phyloP scores from a whole-genome alignment of 2,113 vertebrate species.

The Psammodynastes pulverulentus region DNA sequence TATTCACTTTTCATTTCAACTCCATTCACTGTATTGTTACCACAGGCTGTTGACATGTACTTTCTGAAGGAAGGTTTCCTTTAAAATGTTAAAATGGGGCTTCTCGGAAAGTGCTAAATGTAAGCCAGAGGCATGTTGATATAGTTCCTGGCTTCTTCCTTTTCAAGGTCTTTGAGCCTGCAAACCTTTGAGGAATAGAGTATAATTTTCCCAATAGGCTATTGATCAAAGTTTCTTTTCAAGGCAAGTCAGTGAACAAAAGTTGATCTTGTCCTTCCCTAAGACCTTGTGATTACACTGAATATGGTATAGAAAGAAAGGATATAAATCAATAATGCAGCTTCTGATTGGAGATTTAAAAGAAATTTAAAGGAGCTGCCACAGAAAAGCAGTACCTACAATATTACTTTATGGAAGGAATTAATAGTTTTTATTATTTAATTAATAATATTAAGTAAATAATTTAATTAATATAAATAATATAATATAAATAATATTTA shows the following conservation, averaged over 20 bases:
- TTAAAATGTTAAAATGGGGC: not conserved
- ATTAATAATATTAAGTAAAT: no score
- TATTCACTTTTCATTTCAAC: not conserved
- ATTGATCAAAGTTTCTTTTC: not conserved
- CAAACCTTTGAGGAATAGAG: not conserved
- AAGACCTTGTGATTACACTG: not conserved
- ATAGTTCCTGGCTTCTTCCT: not conserved
- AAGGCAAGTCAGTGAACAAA: not conserved
- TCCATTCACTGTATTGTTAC: not conserved
- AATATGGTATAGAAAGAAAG: not conserved
- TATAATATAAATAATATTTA: no score
- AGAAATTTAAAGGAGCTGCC: not conserved
- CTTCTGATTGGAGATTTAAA: not conserved
- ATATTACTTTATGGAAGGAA: not conserved
- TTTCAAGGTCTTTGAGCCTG: not conserved
- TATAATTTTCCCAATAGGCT: not conserved
- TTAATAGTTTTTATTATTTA: no score
- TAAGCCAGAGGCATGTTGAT: not conserved
- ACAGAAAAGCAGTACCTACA: not conserved
- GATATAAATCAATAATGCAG: not conserved
- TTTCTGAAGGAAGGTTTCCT: not conserved
- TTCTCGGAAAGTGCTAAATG: not conserved
- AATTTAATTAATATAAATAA: no score
- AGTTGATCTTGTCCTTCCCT: not conserved
- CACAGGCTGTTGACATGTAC: not conserved